Evolutionary conservation across 2,888 invertebrate genomes (phyloP).

Genomic region (Cartodere bifasciata): DNA sequence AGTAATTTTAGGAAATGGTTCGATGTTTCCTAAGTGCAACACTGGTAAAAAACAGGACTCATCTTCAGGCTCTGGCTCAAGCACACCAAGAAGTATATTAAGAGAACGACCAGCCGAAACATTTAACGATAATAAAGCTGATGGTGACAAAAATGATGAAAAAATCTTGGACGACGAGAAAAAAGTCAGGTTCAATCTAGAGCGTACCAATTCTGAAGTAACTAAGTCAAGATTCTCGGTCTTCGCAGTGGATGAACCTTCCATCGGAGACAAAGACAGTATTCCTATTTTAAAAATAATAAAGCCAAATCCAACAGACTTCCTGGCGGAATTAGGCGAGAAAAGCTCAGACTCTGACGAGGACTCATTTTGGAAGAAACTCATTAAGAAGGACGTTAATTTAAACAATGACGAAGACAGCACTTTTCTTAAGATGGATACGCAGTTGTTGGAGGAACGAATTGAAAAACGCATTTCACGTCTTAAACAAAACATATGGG

Average conservation of each 20-base stretch:
- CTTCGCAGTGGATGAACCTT: slow-evolving; percentile 23
- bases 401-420: slow-evolving; percentile 12
- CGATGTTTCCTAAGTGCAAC: too few relatives aligned
- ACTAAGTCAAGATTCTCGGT: slow-evolving; percentile 26
- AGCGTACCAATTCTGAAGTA: slow-evolving; percentile 26
- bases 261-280: slow-evolving; percentile 14
- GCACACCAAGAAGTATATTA: too few relatives aligned
- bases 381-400: slow-evolving; percentile 21
- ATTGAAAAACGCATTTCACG: slow-evolving; percentile 41
- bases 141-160: too few relatives aligned
- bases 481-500: slow-evolving; percentile 44
- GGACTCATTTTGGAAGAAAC: slow-evolving; percentile 36
- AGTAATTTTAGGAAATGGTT: too few relatives aligned
- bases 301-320: slow-evolving; percentile 45
- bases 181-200: slow-evolving; percentile 56
- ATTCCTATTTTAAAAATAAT: slow-evolving; percentile 34
- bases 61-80: too few relatives aligned
- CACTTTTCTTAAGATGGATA: slow-evolving; percentile 16
- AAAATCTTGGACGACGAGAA: slow-evolving; percentile 61
- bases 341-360: slow-evolving; percentile 36
- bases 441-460: slow-evolving; percentile 22
- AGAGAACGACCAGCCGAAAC: too few relatives aligned
- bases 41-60: too few relatives aligned
- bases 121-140: too few relatives aligned
- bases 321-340: slow-evolving; percentile 45